Evolutionary conservation across 2,113 vertebrate genomes (phyloP).

Genomic region (Orientallactaga bullata): DNA sequence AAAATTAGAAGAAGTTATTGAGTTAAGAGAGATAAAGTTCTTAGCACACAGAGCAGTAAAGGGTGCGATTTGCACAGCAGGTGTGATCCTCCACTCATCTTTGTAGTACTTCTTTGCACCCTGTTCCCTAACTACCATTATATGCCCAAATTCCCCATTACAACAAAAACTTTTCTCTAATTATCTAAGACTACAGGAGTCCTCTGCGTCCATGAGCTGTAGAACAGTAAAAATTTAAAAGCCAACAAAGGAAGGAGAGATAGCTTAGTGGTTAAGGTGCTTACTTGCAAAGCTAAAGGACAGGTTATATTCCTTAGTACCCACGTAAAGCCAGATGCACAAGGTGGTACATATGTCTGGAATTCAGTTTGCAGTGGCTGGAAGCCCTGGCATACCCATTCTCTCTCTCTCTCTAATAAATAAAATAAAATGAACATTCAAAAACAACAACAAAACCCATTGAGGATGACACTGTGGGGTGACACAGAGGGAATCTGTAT

Average conservation of each 20-base stretch:
- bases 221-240: neutral
- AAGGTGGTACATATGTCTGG: no score
- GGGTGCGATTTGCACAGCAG: neutral
- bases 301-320: no score
- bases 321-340: no score
- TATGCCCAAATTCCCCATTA: neutral
- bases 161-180: neutral
- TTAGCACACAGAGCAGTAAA: neutral
- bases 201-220: neutral
- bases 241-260: neutral
- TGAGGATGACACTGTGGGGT: neutral
- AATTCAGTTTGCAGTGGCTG: no score
- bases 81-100: neutral
- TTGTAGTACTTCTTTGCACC: neutral
- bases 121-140: accelerated
- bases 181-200: neutral
- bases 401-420: no score
- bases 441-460: neutral
- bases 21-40: neutral
- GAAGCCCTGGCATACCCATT: no score
- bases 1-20: neutral
- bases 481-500: neutral
- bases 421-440: no score
- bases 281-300: no score
- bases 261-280: no score